Conservation (phyloP, 2,113 vertebrate species). For the Hippocampus mohnikei region DNA sequence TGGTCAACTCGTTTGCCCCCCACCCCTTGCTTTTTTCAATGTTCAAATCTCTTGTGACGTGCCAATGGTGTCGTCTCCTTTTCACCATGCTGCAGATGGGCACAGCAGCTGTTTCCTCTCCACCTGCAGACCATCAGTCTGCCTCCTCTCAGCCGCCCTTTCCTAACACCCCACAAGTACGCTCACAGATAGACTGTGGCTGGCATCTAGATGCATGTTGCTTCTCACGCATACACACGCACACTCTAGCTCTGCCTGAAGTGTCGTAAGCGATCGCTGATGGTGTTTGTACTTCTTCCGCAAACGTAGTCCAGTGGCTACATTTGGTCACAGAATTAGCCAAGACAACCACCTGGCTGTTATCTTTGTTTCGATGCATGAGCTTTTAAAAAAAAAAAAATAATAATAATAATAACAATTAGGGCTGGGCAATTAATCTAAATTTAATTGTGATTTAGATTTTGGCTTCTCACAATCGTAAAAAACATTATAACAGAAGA, state of each 20-base stretch:
- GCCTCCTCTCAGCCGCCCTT: conserved; percentile 94
- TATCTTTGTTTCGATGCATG: conserved; percentile 52
- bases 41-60: conserved; percentile 24
- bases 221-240: conserved; percentile 8
- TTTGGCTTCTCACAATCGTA: not conserved
- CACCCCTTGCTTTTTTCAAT: conserved; percentile 8
- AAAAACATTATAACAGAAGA: too few species aligned
- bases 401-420: too few species aligned
- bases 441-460: too few species aligned
- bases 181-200: conserved; percentile 78
- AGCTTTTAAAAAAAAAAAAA: too few species aligned
- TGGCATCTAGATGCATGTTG: conserved; percentile 63
- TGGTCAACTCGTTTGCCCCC: conserved; percentile 2
- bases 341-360: conserved; percentile 16
- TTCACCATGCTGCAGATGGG: conserved; percentile 98
- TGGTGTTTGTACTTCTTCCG: conserved; percentile 13
- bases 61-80: conserved; percentile 78
- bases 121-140: conserved; percentile 95
- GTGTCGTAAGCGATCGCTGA: conserved; percentile 10
- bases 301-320: conserved; percentile 3
- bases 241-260: conserved; percentile 25
- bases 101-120: conserved; percentile 79
- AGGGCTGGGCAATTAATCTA: not conserved
- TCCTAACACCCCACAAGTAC: conserved; percentile 96
- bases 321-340: conserved; percentile 5